Evolutionary conservation across 2,113 vertebrate genomes (phyloP).

Genomic region (Rhinopithecus roxellana): DNA sequence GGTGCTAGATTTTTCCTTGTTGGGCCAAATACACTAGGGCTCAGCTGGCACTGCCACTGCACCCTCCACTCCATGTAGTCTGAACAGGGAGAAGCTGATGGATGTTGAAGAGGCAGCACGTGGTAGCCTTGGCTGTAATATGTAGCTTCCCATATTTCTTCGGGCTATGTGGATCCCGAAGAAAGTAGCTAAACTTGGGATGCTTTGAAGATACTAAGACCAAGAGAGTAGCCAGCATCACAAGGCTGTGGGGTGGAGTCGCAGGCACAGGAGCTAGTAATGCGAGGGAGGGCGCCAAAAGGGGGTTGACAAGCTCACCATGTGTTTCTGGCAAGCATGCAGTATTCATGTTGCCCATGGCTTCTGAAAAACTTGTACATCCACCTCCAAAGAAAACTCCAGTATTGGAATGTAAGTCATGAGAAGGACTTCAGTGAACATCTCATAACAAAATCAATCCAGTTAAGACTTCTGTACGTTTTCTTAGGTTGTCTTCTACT

Average conservation of each 20-base stretch:
- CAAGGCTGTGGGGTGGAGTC: not conserved
- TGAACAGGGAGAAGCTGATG: not conserved
- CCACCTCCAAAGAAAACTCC: not conserved
- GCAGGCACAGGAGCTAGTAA: too few relatives aligned
- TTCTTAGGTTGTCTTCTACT: not conserved
- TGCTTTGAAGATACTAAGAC: not conserved
- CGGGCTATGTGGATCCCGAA: too few relatives aligned
- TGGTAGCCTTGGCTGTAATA: not conserved
- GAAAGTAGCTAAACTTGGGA: not conserved
- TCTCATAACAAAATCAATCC: not conserved
- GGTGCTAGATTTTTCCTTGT: not conserved
- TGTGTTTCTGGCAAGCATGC: fast-evolving
- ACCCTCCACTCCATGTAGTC: not conserved
- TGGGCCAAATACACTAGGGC: not conserved
- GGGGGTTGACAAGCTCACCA: fast-evolving
- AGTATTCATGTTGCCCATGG: fast-evolving
- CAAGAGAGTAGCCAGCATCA: fast-evolving
- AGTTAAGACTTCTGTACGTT: not conserved
- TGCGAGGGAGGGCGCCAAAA: not conserved
- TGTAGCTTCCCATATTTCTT: not conserved
- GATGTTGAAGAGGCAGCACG: fast-evolving
- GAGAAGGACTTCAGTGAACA: too few relatives aligned
- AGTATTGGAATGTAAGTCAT: not conserved
- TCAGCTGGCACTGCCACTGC: too few relatives aligned
- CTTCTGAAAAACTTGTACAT: not conserved